Conservation (phyloP, 2,888 invertebrate species). For the Trachelus troglodyta region DNA sequence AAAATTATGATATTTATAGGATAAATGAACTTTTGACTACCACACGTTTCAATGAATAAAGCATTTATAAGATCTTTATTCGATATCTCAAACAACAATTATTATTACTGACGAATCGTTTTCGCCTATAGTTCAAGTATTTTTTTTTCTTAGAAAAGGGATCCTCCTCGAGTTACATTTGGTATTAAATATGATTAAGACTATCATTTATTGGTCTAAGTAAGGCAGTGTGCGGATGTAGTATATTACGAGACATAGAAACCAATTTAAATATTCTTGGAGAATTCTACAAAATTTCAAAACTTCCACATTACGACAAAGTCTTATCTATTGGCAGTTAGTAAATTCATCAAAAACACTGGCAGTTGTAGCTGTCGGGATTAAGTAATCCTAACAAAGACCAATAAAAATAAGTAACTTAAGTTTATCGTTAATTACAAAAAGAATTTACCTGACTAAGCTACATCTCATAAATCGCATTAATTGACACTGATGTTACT, state of each 20-base stretch:
- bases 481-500: background rate
- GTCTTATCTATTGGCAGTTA: background rate
- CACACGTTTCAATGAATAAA: background rate
- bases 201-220: background rate
- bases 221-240: background rate
- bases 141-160: background rate
- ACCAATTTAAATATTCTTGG: background rate
- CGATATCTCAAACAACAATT: background rate
- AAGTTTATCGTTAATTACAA: background rate
- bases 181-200: background rate
- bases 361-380: background rate
- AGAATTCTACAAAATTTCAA: background rate
- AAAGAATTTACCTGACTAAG: background rate
- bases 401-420: background rate
- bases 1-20: background rate
- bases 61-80: background rate
- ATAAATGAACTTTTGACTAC: background rate
- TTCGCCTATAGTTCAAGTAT: background rate
- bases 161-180: background rate
- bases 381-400: background rate
- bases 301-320: background rate
- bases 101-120: background rate
- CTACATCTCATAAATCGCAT: background rate
- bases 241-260: background rate
- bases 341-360: background rate